Evolutionary conservation across 2,113 vertebrate species (phyloP).

Genomic region (Macquaria australasica): DNA sequence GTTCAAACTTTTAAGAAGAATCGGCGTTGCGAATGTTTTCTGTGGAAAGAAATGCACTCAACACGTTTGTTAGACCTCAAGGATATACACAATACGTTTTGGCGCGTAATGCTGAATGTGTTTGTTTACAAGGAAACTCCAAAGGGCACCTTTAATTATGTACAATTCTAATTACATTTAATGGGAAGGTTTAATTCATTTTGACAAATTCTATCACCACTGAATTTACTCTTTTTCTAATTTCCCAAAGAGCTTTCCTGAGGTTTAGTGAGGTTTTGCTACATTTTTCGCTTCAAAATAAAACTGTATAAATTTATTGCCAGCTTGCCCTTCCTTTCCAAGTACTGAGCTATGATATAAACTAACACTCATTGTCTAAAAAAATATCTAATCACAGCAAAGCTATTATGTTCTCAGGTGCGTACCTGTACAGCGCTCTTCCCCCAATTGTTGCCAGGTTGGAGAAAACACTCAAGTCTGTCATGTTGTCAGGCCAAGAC

Average conservation of each 20-base stretch:
- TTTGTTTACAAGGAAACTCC: background rate
- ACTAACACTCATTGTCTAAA: background rate
- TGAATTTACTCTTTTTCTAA: background rate
- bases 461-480: slow-evolving; percentile 96
- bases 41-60: background rate
- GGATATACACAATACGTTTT: background rate
- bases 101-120: background rate
- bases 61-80: background rate
- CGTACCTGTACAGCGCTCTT: slow-evolving; percentile 94
- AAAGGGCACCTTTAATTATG: background rate
- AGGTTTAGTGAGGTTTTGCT: too few relatives aligned
- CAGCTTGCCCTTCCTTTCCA: background rate
- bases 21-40: background rate
- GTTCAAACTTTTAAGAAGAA: too few relatives aligned
- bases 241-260: background rate
- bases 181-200: background rate
- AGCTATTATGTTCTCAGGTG: slow-evolving; percentile 84
- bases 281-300: background rate
- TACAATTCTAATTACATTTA: background rate
- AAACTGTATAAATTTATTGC: background rate
- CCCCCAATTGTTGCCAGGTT: slow-evolving; percentile 96
- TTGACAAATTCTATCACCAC: background rate
- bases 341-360: background rate
- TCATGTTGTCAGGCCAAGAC: slow-evolving; percentile 98
- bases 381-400: background rate